These are phyloP conservation scores for Scaptomyza hsui DNA, from an alignment of 1,140 invertebrate genomes.

Conservation along the genomic window DNA sequence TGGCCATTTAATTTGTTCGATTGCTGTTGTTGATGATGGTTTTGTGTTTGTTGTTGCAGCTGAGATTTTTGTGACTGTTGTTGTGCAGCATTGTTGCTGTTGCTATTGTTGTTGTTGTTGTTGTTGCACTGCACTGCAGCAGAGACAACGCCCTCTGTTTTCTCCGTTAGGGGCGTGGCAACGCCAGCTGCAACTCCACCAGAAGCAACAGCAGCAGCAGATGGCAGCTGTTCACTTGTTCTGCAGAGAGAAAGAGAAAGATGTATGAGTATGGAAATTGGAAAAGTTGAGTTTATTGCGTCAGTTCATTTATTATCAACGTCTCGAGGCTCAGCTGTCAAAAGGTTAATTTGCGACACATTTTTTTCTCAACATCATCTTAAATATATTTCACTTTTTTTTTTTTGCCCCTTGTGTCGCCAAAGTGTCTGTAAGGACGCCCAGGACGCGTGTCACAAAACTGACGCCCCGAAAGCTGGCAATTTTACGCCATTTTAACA, in stretches of 20 bases:
- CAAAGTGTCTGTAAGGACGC: conserved; percentile 33
- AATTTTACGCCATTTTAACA: conserved; percentile 83
- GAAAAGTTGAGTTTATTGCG: neutral
- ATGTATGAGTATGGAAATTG: neutral
- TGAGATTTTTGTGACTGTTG: conserved; percentile 38
- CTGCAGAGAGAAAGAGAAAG: conserved; percentile 36
- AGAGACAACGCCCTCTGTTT: conserved; percentile 21
- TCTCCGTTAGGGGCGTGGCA: conserved; percentile 38
- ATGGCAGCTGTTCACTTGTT: conserved; percentile 63
- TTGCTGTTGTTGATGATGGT: conserved; percentile 42
- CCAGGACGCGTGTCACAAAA: conserved; percentile 33
- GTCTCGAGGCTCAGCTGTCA: conserved; percentile 62
- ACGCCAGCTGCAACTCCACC: neutral
- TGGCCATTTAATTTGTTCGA: conserved; percentile 37
- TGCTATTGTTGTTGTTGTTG: conserved; percentile 31
- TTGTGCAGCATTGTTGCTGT: conserved; percentile 43
- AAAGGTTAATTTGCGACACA: conserved; percentile 82
- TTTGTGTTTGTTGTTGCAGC: conserved; percentile 52
- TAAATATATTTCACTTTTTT: neutral
- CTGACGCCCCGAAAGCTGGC: conserved; percentile 60
- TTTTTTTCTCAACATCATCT: conserved; percentile 43
- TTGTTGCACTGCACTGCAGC: conserved; percentile 9
- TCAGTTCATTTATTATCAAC: conserved; percentile 56
- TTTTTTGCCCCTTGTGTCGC: neutral
- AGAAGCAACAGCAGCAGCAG: conserved; percentile 14